Evolutionary conservation across 2,888 invertebrate genomes (phyloP), one percentile per base, ranked within the genome.

Genomic region (Sinodicranocentrus sp.): DNA sequence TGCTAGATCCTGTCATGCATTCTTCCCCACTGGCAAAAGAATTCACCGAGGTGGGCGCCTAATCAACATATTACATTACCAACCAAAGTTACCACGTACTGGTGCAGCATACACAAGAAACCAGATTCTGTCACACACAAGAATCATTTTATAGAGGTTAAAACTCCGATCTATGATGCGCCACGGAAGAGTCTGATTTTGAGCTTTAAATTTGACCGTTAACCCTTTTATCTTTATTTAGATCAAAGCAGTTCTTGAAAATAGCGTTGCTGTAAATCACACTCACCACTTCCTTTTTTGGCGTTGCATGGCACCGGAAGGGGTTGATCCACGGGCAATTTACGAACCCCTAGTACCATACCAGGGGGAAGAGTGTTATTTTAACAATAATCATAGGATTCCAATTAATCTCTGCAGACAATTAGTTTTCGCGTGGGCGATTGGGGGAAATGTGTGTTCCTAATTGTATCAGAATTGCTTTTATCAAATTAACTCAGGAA

Each of bases 381-480:
- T 68, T 2, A 65, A 54, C 17, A 17, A 68, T 3, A 54, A 71
- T 19, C 61, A 57, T 3, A 21, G 19, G 8, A 54, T 86, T 39
- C 86, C 86, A 8, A 52, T 72, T 19, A 19, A 52, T 8, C n/a
- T 75, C 10, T 86, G 86, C 23, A 19, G 76, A 25, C 33, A 1
- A 71, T 83, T 23, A 28, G n/a, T 72, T 6, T 83, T 76, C 26
- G 82, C 72, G 2, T 86, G 83, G 84, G 78, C 86, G 5, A 26
- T 79, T 19, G 86, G 86, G 6, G 84, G 72, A 61, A 82, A 44
- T 52, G 82, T 82, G 70, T 6, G n/a, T 52, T n/a, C n/a, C n/a
- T n/a, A n/a, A n/a, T n/a, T n/a, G n/a, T n/a, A n/a, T n/a, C n/a
- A n/a, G n/a, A n/a, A n/a, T n/a, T n/a, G n/a, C n/a, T n/a, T n/a